A percentile compares a stretch with the other conserved stretches of the same genome.
phyloP scores from a whole-genome alignment of 2,113 vertebrate genomes.

The Poeciliopsis occidentalis region DNA sequence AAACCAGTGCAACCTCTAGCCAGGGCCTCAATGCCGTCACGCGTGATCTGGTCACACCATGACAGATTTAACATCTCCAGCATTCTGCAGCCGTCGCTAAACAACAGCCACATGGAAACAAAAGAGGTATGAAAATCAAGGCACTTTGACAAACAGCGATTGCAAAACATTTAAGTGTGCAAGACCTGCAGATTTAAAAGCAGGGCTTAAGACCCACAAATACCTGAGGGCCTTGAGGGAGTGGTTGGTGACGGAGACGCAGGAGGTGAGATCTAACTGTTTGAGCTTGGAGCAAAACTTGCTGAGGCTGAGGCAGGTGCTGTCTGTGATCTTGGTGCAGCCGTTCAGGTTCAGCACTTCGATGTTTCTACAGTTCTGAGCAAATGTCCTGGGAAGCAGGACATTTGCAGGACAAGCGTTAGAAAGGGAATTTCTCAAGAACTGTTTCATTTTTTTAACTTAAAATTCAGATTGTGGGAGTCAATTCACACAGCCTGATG shows the following conservation, averaged over 20 bases:
- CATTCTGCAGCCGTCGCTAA: slow-evolving; percentile 90
- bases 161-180: neutral
- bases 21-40: slow-evolving; percentile 91
- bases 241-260: slow-evolving; percentile 92
- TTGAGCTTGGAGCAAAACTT: slow-evolving; percentile 95
- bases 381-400: slow-evolving; percentile 87
- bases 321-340: slow-evolving; percentile 97
- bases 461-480: slow-evolving; percentile 23
- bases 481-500: slow-evolving; percentile 29
- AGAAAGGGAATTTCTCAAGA: slow-evolving; percentile 10
- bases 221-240: slow-evolving; percentile 95
- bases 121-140: neutral
- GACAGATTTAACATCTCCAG: slow-evolving; percentile 93
- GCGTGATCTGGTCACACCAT: slow-evolving; percentile 94
- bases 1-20: slow-evolving; percentile 88
- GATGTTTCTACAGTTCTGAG: slow-evolving; percentile 96
- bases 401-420: slow-evolving; percentile 6
- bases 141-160: neutral
- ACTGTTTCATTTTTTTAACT: slow-evolving; percentile 29
- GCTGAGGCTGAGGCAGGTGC: slow-evolving; percentile 95
- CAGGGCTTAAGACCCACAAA: neutral
- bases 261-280: slow-evolving; percentile 94
- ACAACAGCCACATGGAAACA: neutral
- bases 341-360: slow-evolving; percentile 94
- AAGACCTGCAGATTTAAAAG: neutral